Evolutionary conservation across 2,888 invertebrate species (phyloP).

Genomic region (Nesidiocoris tenuis): DNA sequence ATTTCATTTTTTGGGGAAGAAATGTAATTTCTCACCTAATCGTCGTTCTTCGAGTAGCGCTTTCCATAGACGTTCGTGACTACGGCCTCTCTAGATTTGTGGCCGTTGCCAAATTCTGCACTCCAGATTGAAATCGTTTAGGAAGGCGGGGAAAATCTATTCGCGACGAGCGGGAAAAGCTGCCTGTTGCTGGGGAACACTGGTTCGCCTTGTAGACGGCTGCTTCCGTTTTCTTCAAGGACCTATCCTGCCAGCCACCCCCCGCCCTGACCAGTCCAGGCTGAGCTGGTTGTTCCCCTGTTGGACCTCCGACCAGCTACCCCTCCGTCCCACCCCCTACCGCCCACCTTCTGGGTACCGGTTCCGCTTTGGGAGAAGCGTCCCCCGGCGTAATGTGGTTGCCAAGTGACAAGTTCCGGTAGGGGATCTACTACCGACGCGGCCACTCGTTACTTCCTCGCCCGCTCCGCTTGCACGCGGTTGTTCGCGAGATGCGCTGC

Average conservation of each 20-base stretch:
- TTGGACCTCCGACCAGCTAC: background rate
- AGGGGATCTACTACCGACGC: background rate
- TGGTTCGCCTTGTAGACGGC: background rate
- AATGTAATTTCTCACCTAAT: too few relatives aligned
- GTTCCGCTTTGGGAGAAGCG: background rate
- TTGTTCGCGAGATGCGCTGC: background rate
- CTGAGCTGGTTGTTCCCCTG: too few relatives aligned
- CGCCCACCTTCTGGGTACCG: background rate
- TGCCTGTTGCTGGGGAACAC: background rate
- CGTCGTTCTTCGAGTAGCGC: too few relatives aligned
- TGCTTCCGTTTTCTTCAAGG: background rate
- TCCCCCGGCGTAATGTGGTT: background rate
- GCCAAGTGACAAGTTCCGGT: background rate
- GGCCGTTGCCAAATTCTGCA: too few relatives aligned
- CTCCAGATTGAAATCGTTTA: too few relatives aligned
- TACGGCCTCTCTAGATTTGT: too few relatives aligned
- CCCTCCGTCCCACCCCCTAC: background rate
- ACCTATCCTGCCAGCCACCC: background rate
- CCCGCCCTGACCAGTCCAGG: background rate
- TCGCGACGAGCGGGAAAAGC: too few relatives aligned
- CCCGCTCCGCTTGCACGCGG: background rate
- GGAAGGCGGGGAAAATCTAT: too few relatives aligned
- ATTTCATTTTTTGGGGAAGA: too few relatives aligned
- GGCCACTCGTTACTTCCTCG: background rate
- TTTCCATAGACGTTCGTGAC: too few relatives aligned